phyloP scores from a whole-genome alignment of 1,140 invertebrate species.

The Lysiphlebus fabarum region DNA sequence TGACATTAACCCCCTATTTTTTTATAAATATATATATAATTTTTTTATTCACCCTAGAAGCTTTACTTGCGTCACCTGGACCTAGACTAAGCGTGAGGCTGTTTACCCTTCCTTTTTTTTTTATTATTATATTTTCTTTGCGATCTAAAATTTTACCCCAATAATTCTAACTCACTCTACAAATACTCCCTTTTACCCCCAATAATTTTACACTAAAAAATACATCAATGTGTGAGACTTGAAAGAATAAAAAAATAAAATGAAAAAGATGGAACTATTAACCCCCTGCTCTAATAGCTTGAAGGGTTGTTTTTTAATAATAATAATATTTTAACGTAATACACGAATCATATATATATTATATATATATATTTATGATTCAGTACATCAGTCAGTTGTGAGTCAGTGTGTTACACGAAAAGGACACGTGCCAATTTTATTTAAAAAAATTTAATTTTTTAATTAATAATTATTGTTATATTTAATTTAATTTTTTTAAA shows the following conservation, averaged over 20 bases:
- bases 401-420: conserved; percentile 37
- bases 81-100: conserved; percentile 34
- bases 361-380: too few relatives aligned
- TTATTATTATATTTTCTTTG: conserved; percentile 48
- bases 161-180: too few relatives aligned
- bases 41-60: conserved; percentile 40
- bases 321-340: conserved; percentile 21
- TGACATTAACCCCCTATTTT: conserved; percentile 32
- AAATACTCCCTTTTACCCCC: conserved; percentile 36
- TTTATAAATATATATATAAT: too few relatives aligned
- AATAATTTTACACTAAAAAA: conserved; percentile 24
- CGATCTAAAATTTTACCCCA: conserved; percentile 33
- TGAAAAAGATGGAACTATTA: conserved; percentile 33
- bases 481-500: neutral
- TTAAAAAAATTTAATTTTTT: conserved; percentile 9
- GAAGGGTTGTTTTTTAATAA: conserved; percentile 56
- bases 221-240: conserved; percentile 7
- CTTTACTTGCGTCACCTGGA: conserved; percentile 45
- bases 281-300: conserved; percentile 41
- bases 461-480: neutral
- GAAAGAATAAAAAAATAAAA: conserved; percentile 19
- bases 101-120: conserved; percentile 48
- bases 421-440: conserved; percentile 36
- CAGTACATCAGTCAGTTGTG: conserved; percentile 37
- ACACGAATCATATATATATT: conserved; percentile 38